Percentiles rank a stretch among this genome's conserved stretches.
Evolutionary conservation across 2,797 vertebrate genomes (phyloP).

Genomic region (Hydrolagus colliei): DNA sequence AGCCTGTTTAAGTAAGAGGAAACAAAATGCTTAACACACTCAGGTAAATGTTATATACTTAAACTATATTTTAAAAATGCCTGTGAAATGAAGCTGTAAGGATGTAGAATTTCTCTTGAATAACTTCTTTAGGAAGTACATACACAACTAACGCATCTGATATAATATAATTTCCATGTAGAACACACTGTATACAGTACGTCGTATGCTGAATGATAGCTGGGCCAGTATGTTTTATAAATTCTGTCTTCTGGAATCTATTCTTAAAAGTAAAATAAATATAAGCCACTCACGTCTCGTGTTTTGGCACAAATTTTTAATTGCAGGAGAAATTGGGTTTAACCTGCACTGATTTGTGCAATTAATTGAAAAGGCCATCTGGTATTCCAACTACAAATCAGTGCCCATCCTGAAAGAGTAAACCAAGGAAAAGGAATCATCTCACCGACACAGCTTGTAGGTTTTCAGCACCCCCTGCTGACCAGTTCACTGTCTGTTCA

Average conservation of each 20-base stretch:
- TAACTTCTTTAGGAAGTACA: neutral
- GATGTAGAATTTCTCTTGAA: neutral
- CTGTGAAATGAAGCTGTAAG: neutral
- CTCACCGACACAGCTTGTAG: neutral
- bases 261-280: neutral
- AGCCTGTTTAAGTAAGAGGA: neutral
- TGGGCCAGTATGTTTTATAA: too few relatives aligned
- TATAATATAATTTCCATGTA: too few relatives aligned
- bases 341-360: constrained; percentile 10
- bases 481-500: neutral
- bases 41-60: too few relatives aligned
- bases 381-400: neutral
- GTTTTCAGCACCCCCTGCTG: constrained; percentile 25
- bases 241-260: neutral
- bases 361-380: constrained; percentile 20
- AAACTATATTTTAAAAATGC: too few relatives aligned
- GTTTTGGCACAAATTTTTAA: neutral
- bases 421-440: neutral
- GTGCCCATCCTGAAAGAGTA: neutral
- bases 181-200: too few relatives aligned
- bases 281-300: neutral
- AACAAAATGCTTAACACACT: neutral
- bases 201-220: too few relatives aligned
- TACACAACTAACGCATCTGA: too few relatives aligned
- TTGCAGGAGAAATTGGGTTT: constrained; percentile 10